Evolutionary conservation across 2,113 vertebrate species (phyloP).

Genomic region (Clarias batrachus): DNA sequence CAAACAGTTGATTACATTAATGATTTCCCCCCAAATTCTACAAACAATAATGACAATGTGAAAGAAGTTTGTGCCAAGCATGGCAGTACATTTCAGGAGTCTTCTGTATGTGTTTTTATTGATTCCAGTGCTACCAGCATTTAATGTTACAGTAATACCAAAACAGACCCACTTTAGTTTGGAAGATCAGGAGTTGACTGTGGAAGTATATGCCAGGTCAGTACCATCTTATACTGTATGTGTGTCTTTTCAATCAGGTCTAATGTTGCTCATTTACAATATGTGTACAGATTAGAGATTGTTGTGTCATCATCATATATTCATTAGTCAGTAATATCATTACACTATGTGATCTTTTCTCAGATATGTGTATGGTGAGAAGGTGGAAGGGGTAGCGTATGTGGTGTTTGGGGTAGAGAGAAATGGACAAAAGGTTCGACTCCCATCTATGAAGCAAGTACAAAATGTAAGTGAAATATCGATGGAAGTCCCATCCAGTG

Average conservation of each 20-base stretch:
- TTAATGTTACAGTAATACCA: conserved; percentile 72
- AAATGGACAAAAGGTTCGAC: conserved; percentile 65
- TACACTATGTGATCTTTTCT: conserved; percentile 15
- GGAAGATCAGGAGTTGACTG: conserved; percentile 61
- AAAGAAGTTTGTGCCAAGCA: too few relatives aligned
- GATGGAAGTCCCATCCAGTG: background rate
- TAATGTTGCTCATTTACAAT: background rate
- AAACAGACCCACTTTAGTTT: conserved; percentile 62
- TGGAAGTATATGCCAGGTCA: conserved; percentile 69
- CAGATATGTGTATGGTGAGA: conserved; percentile 71
- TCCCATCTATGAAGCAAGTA: conserved; percentile 67
- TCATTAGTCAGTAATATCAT: background rate
- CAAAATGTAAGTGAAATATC: conserved; percentile 64
- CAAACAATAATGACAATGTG: too few relatives aligned
- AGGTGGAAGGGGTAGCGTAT: conserved; percentile 70
- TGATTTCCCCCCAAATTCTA: too few relatives aligned
- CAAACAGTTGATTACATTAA: too few relatives aligned
- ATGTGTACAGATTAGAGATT: background rate
- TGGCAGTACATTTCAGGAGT: background rate
- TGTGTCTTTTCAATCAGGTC: background rate
- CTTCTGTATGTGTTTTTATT: background rate
- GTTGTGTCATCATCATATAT: background rate
- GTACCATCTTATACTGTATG: background rate
- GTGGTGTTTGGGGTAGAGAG: conserved; percentile 72
- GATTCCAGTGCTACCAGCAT: conserved; percentile 72